Conservation (phyloP, 2,797 vertebrate genomes). For the Vireo griseus region DNA sequence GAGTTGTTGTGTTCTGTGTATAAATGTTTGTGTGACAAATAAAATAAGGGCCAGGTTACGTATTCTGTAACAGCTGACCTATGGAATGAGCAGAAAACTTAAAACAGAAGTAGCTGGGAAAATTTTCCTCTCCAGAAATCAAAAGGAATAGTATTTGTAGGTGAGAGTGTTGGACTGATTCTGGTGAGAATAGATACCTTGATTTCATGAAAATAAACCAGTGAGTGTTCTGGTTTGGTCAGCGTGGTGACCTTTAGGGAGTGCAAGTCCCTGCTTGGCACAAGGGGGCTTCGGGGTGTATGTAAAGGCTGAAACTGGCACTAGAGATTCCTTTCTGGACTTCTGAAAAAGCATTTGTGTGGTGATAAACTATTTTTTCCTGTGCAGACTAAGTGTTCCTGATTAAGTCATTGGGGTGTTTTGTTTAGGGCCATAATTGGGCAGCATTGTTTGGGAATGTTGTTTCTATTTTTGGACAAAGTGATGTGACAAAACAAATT, state of each 20-base stretch:
- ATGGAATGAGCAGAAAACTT: neutral
- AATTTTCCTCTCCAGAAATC: neutral
- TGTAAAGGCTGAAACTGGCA: neutral
- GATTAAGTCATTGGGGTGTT: neutral
- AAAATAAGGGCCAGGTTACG: neutral
- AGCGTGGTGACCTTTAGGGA: neutral
- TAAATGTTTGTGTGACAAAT: neutral
- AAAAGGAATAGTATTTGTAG: neutral
- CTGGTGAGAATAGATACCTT: neutral
- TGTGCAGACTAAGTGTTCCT: neutral
- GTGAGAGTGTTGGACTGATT: neutral
- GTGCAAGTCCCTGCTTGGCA: neutral
- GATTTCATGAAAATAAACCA: neutral
- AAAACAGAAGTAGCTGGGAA: neutral
- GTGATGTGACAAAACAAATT: neutral
- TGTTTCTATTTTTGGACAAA: neutral
- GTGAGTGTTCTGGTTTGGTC: neutral
- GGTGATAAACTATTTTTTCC: neutral
- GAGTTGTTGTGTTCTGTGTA: neutral
- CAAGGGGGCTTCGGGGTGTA: neutral
- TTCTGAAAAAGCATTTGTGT: neutral
- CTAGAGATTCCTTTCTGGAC: neutral
- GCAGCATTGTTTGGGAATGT: neutral
- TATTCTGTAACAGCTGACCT: neutral
- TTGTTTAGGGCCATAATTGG: neutral